Conservation (phyloP, 2,888 invertebrate genomes). For the Sinhomidia bicolor region DNA sequence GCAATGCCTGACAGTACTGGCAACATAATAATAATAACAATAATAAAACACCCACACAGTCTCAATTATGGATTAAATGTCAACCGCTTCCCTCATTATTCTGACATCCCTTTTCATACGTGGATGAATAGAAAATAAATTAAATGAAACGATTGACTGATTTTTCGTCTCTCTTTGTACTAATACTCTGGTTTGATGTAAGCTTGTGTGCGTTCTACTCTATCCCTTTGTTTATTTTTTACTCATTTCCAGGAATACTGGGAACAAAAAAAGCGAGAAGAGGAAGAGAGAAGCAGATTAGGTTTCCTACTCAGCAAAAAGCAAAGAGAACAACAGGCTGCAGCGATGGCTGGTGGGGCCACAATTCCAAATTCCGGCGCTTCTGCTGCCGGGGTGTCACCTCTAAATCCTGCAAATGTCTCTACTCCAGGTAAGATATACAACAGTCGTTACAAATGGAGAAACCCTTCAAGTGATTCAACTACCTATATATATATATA, state of each 20-base stretch:
- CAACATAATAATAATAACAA: slow-evolving; percentile 7
- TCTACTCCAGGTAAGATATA: slow-evolving; percentile 45
- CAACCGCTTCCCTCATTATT: slow-evolving; percentile 39
- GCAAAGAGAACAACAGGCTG: slow-evolving; percentile 88
- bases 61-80: slow-evolving; percentile 46
- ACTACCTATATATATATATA: not conserved
- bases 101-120: not conserved
- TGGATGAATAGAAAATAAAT: not conserved
- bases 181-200: not conserved
- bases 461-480: too few species aligned
- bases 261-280: slow-evolving; percentile 84
- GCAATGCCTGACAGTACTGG: not conserved
- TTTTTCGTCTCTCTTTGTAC: not conserved
- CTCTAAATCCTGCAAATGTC: slow-evolving; percentile 51
- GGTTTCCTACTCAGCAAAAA: slow-evolving; percentile 92
- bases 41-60: slow-evolving; percentile 31
- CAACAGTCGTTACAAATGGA: not conserved
- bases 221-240: slow-evolving; percentile 27
- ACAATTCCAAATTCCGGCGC: slow-evolving; percentile 29
- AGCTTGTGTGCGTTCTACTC: not conserved
- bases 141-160: not conserved
- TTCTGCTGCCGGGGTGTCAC: slow-evolving; percentile 35
- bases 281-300: slow-evolving; percentile 87
- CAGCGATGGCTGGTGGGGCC: slow-evolving; percentile 82
- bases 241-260: slow-evolving; percentile 87